Conservation (phyloP, 2,113 vertebrate species). For the Chlamydotis undulata region DNA sequence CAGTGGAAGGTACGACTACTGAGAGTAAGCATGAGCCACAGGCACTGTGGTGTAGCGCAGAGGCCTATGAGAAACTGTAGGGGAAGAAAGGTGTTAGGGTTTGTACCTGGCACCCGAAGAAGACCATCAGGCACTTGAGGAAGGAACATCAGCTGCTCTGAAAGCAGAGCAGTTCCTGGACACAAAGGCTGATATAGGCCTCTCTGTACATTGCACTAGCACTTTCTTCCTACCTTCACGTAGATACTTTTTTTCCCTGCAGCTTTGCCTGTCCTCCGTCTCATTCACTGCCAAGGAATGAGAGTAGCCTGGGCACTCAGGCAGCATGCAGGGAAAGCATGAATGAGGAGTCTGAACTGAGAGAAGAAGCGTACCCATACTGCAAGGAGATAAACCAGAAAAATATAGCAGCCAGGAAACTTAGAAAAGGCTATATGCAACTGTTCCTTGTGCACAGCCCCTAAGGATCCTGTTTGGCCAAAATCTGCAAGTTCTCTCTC, state of each 20-base stretch:
- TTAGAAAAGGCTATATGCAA: not conserved
- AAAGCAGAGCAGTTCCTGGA: not conserved
- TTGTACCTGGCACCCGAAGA: not conserved
- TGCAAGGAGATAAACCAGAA: not conserved
- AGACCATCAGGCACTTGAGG: not conserved
- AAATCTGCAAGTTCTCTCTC: not conserved
- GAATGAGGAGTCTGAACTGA: not conserved
- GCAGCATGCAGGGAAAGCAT: not conserved
- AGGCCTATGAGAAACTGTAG: not conserved
- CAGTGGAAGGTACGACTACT: accelerated
- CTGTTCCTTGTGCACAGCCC: not conserved
- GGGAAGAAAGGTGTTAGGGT: not conserved
- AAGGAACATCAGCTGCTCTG: not conserved
- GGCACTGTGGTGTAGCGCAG: accelerated
- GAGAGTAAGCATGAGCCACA: accelerated
- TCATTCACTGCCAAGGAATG: not conserved
- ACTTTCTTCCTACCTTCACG: not conserved
- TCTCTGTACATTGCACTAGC: not conserved
- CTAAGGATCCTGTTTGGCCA: not conserved
- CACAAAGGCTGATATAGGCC: not conserved
- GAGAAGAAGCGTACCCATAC: not conserved
- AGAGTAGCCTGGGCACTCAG: not conserved
- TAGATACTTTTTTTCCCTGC: not conserved
- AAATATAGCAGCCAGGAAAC: not conserved
- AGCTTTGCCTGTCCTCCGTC: not conserved